Evolutionary conservation across 2,888 invertebrate species (phyloP).

Genomic region (Tetragnatha montana): DNA sequence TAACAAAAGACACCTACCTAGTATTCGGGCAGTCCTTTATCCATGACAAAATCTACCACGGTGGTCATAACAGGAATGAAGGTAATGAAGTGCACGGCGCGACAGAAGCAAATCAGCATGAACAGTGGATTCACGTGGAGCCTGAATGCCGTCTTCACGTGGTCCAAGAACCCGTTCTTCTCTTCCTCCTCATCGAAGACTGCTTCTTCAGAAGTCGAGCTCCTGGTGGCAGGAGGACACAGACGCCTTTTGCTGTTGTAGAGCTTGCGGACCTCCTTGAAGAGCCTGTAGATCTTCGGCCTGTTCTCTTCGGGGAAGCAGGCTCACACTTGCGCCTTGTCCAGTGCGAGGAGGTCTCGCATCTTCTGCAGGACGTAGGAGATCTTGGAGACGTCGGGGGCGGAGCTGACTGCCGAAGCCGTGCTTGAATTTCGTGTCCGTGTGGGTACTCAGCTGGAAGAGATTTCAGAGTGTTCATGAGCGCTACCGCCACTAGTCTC

Average conservation of each 20-base stretch:
- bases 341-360: conserved; percentile 11
- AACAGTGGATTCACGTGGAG: conserved; percentile 53
- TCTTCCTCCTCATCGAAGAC: neutral
- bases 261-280: conserved; percentile 28
- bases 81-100: conserved; percentile 50
- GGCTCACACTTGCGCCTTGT: neutral
- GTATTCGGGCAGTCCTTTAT: conserved; percentile 56
- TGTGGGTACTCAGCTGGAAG: neutral
- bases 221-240: neutral
- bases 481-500: too few relatives aligned
- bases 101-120: conserved; percentile 51
- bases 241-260: neutral
- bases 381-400: conserved; percentile 4
- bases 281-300: conserved; percentile 7
- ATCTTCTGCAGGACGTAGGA: conserved; percentile 13
- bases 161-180: neutral
- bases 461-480: too few relatives aligned
- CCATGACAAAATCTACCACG: conserved; percentile 71
- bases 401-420: neutral
- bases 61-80: conserved; percentile 57
- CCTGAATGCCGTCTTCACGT: conserved; percentile 43
- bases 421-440: neutral
- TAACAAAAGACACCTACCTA: neutral
- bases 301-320: conserved; percentile 7
- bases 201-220: too few relatives aligned